phyloP scores from a whole-genome alignment of 2,797 vertebrate genomes.

The Gymnoscopelus braueri region DNA sequence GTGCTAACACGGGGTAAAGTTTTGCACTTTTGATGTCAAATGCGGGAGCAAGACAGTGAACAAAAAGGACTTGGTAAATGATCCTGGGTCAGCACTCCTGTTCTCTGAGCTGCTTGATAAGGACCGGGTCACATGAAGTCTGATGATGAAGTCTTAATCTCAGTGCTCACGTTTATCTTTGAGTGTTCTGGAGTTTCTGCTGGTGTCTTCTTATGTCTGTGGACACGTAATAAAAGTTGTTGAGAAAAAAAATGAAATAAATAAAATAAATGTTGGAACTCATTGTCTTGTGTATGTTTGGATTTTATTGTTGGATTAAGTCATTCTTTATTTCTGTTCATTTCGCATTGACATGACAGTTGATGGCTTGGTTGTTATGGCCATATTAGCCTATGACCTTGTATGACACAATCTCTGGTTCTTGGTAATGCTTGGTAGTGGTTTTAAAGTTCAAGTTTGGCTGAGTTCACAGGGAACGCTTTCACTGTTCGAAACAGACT shows the following conservation, averaged over 20 bases:
- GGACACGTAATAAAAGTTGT: conserved; percentile 80
- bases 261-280: conserved; percentile 79
- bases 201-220: conserved; percentile 80
- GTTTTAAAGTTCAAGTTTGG: too few relatives aligned
- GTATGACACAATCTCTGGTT: too few relatives aligned
- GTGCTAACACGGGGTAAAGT: conserved; percentile 36
- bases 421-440: too few relatives aligned
- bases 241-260: conserved; percentile 58
- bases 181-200: conserved; percentile 77
- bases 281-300: conserved; percentile 44
- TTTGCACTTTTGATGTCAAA: conserved; percentile 48
- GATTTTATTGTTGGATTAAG: conserved; percentile 6
- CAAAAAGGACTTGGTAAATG: conserved; percentile 10
- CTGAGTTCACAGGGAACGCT: too few relatives aligned
- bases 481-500: too few relatives aligned
- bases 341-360: too few relatives aligned
- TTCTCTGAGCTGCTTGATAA: conserved; percentile 51
- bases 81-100: conserved; percentile 46
- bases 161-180: conserved; percentile 79
- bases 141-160: conserved; percentile 68
- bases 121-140: conserved; percentile 42
- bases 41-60: conserved; percentile 28
- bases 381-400: too few relatives aligned
- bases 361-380: too few relatives aligned
- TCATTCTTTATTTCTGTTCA: too few relatives aligned